Evolutionary conservation across 1,140 invertebrate genomes (phyloP), one percentile per base, ranked within the genome.

Genomic region (Eubasilissa regina): DNA sequence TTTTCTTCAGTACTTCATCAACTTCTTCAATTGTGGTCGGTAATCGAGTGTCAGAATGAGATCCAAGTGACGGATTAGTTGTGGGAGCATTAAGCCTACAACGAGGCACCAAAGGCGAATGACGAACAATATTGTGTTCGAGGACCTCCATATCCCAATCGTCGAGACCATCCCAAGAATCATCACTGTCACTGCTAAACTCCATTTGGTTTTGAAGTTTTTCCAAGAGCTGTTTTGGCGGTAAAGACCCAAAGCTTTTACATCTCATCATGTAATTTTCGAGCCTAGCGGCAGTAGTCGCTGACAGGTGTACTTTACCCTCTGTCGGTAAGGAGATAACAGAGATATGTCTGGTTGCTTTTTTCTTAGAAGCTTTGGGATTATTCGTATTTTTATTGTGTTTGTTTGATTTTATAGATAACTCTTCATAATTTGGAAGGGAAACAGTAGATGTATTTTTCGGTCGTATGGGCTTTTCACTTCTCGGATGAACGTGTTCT

Each of bases 401-500:
- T n/a, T 0, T n/a, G 17, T 70, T 44, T 3, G 78, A 72, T 62
- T 79, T 75, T 19, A 60, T 56, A 44, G 75, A 66, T 25, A 87
- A 84, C 81, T 89, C 86, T 82, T 85, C 85, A 83, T 88, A 87
- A 85, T 89, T 88, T 68, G 88, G 88, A 64, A 90, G 83, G 64
- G 88, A 89, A 78, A 86, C 85, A 15, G 87, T 89, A 70, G 87
- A 89, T 75, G 81, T 84, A 83, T 87, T 87, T 84, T 89, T 89
- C 19, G 84, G 81, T 84, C 86, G 85, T 21, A 58, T n/a, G 6
- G 73, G 25, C 19, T 55, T 56, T 44, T 25, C 21, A 8, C 4
- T 60, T 75, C 58, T 25, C 10, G 21, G 9, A 44, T 21, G 25
- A 44, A 58, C 21, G 60, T 79, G 44, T 75, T 80, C 55, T 53